Percentiles rank a stretch among this genome's conserved stretches.
These are phyloP conservation scores for Luperina nickerlii DNA, from an alignment of 2,888 invertebrate species.

Conservation along the genomic window DNA sequence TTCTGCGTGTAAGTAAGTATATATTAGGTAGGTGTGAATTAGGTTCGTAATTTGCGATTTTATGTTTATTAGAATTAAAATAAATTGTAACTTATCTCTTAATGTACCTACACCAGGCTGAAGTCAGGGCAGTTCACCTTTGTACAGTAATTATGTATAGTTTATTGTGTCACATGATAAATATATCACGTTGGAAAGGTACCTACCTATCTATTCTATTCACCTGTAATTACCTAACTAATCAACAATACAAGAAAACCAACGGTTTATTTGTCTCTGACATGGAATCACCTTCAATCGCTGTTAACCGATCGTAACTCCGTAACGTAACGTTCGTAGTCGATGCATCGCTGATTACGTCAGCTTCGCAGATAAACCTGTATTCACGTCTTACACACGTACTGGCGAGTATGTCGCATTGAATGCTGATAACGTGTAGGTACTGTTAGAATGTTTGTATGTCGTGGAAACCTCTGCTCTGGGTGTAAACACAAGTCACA, in stretches of 20 bases:
- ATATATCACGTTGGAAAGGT: not conserved
- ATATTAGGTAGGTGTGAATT: not conserved
- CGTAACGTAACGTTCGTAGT: slow-evolving; percentile 16
- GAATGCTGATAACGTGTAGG: slow-evolving; percentile 46
- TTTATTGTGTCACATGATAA: not conserved
- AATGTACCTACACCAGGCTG: not conserved
- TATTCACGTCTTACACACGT: slow-evolving; percentile 34
- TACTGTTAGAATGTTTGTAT: slow-evolving; percentile 53
- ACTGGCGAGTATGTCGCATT: slow-evolving; percentile 46
- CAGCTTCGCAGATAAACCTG: slow-evolving; percentile 44
- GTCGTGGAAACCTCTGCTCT: slow-evolving; percentile 42
- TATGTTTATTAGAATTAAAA: not conserved
- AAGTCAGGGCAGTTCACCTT: not conserved
- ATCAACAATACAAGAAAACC: slow-evolving; percentile 16
- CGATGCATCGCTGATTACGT: slow-evolving; percentile 40
- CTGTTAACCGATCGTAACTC: slow-evolving; percentile 17
- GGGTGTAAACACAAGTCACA: not conserved
- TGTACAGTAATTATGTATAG: not conserved
- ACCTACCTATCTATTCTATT: not conserved
- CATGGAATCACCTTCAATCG: slow-evolving; percentile 33
- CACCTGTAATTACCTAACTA: not conserved
- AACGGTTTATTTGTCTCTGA: slow-evolving; percentile 22
- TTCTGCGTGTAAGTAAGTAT: too few species aligned
- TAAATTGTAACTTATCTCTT: not conserved
- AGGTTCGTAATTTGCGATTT: not conserved